Conservation (phyloP, 2,888 invertebrate species). For the Pachymerium ferrugineum region DNA sequence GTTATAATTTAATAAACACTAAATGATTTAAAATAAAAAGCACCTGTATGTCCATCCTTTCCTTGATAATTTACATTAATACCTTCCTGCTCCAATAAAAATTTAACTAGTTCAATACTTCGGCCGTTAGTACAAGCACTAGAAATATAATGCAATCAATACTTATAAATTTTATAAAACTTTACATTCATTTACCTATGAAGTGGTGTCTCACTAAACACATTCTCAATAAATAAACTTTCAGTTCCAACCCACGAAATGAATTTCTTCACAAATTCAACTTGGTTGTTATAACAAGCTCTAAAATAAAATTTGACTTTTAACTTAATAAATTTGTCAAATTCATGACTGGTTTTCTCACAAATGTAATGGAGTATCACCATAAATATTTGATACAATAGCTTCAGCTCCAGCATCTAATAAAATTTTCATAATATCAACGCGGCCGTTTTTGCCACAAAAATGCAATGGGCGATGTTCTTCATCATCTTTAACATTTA, state of each 20-base stretch:
- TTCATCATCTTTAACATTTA: conserved; percentile 49
- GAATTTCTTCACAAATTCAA: conserved; percentile 48
- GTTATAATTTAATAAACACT: conserved; percentile 10
- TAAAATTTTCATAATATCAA: conserved; percentile 46
- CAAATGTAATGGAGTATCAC: conserved; percentile 50
- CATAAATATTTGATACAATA: conserved; percentile 48
- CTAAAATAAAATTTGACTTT: conserved; percentile 38
- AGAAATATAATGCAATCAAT: not conserved
- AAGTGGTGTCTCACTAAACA: conserved; percentile 51
- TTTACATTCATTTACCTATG: conserved; percentile 41
- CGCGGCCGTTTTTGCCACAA: conserved; percentile 49
- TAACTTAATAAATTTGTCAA: not conserved
- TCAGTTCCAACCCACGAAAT: conserved; percentile 43
- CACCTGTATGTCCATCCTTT: conserved; percentile 50
- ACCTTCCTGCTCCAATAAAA: conserved; percentile 47
- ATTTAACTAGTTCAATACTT: conserved; percentile 49
- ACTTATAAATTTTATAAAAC: not conserved
- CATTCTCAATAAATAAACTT: conserved; percentile 47
- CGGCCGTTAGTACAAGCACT: conserved; percentile 50
- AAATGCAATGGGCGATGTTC: conserved; percentile 50
- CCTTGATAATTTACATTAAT: conserved; percentile 50
- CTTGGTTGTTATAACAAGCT: conserved; percentile 45
- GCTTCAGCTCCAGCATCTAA: conserved; percentile 45
- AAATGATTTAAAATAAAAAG: not conserved
- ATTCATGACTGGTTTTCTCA: conserved; percentile 36